Conservation (phyloP, 2,888 invertebrate species). For the Norana najaformis region DNA sequence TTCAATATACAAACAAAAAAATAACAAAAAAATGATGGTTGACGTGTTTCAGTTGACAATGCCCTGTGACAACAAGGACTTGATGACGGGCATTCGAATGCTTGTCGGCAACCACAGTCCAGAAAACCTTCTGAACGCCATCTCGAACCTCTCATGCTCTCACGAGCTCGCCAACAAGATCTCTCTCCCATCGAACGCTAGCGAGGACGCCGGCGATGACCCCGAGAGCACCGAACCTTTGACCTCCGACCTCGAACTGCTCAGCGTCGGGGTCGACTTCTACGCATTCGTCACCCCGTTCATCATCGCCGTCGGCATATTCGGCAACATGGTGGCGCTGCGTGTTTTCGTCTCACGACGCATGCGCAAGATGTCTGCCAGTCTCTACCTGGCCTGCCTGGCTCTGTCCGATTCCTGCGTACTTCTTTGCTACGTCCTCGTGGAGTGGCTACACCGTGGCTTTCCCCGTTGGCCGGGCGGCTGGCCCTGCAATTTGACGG, state of each 20-base stretch:
- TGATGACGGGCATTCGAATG: neutral
- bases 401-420: slow-evolving; percentile 78
- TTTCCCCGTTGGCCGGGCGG: slow-evolving; percentile 47
- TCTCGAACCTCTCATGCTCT: slow-evolving; percentile 5
- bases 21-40: neutral
- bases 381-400: slow-evolving; percentile 77
- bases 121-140: neutral
- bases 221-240: neutral
- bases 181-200: neutral
- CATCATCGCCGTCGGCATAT: slow-evolving; percentile 39
- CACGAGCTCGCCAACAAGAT: neutral
- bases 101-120: slow-evolving; percentile 10
- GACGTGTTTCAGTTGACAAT: neutral
- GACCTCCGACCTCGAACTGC: neutral
- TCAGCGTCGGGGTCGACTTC: slow-evolving; percentile 31
- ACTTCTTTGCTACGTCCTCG: slow-evolving; percentile 67
- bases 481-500: neutral
- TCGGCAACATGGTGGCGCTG: slow-evolving; percentile 37
- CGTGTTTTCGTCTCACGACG: slow-evolving; percentile 76
- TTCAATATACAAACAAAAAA: no score
- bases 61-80: neutral
- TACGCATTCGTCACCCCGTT: slow-evolving; percentile 41
- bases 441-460: slow-evolving; percentile 56
- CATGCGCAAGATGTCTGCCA: slow-evolving; percentile 72
- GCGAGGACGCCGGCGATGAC: neutral